Evolutionary conservation across 2,113 vertebrate species (phyloP).

Genomic region (Sander lucioperca): DNA sequence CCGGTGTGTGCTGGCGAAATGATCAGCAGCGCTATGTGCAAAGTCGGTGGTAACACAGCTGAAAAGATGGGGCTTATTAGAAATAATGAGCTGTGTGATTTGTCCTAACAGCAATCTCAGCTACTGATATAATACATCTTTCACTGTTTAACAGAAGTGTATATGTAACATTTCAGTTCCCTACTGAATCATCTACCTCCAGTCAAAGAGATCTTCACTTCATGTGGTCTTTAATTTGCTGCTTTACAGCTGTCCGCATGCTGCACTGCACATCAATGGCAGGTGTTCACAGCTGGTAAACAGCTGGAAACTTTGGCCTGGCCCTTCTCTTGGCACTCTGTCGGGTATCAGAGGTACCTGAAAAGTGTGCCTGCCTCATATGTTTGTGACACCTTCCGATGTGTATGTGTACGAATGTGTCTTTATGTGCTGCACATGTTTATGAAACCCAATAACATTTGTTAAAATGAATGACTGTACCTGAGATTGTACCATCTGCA

Average conservation of each 20-base stretch:
- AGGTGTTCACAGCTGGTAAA: slow-evolving; percentile 31
- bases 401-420: neutral
- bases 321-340: neutral
- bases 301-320: slow-evolving; percentile 13
- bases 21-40: neutral
- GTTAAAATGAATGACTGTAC: slow-evolving; percentile 68
- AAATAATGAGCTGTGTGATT: neutral
- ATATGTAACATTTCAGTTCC: neutral
- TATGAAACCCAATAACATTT: neutral
- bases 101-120: neutral
- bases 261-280: slow-evolving; percentile 9
- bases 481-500: slow-evolving; percentile 91
- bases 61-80: neutral
- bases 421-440: neutral
- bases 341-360: neutral
- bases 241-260: neutral
- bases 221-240: slow-evolving; percentile 6
- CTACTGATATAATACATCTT: neutral
- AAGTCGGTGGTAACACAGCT: neutral
- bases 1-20: neutral
- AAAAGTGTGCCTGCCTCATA: neutral
- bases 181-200: neutral
- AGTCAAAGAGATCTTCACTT: slow-evolving; percentile 2
- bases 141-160: neutral
- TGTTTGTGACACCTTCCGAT: neutral